phyloP scores from a whole-genome alignment of 2,113 vertebrate genomes.

The Telmatochromis brichardi region DNA sequence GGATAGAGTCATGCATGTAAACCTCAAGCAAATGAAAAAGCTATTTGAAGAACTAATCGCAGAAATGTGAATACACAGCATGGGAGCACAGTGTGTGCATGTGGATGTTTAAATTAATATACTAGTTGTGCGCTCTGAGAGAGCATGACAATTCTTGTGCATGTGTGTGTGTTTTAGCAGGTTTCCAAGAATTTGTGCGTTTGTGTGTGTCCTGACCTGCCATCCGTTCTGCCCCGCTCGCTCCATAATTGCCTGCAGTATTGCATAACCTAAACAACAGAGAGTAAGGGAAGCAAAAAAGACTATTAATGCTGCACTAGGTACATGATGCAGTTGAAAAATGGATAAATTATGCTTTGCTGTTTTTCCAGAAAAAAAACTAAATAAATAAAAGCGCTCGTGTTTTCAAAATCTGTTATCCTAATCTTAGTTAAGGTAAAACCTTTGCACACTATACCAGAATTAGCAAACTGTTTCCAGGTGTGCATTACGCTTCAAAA shows the following conservation, averaged over 20 bases:
- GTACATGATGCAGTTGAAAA: neutral
- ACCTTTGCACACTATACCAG: neutral
- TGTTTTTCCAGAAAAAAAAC: neutral
- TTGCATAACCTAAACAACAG: conserved; percentile 86
- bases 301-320: neutral
- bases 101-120: neutral
- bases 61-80: neutral
- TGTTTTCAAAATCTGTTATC: neutral
- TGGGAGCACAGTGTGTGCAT: neutral
- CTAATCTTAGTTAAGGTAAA: neutral
- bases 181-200: neutral
- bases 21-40: neutral
- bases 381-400: neutral
- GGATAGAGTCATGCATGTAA: neutral
- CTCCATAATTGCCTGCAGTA: conserved; percentile 99
- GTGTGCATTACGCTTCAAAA: neutral
- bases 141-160: neutral
- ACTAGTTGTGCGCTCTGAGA: neutral
- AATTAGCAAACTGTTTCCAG: neutral
- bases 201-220: conserved; percentile 82
- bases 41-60: neutral
- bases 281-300: conserved; percentile 7
- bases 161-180: neutral
- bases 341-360: neutral
- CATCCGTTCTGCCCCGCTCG: conserved; percentile 97